Base-by-base conservation (phyloP, 2,113 vertebrate species). In the Epinephelus lanceolatus region DNA sequence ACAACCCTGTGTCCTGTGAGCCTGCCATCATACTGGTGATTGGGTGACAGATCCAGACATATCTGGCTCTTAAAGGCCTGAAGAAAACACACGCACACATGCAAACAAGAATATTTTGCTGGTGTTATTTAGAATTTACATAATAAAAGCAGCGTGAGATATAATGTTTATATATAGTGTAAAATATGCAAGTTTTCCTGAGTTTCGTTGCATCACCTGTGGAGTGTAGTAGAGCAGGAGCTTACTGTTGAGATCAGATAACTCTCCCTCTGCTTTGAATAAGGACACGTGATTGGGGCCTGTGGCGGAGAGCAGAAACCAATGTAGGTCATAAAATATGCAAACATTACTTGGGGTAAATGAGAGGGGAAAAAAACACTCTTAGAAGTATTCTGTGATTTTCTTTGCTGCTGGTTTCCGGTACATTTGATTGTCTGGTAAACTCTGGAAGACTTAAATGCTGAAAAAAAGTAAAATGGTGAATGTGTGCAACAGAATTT, bases 41-140 rank as follows among this genome's bases (percentile, higher is more conserved):
- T 95, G 17, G 97, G 97, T 17, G 98, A 97, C 52, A 99, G 95
- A 88, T 99, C 98, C 93, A 97, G 86, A 89, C 98, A 99, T 92
- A 98, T 99, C 90, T 99, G 98, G 88, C 94, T 97, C 93, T 96
- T 97, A 88, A 97, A 99, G 71, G 98, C 98, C 98, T 99, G 77
- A 37, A 77, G 67, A 61, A 80, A 15, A 56, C 14, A 62, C 13
- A 80, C 6, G 33, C 33, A 37, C 4, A 74, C 14, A 72, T 2
- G 25, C 27, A 67, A 69, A 56, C 17, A 73, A 59, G 1, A 42
- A 61, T 14, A 67, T 33, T 33, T 23, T n/a, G 3, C 10, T 40
- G 12, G 1, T 27, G 18, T 67, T 74, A 40, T 55, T 72, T 7
- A 57, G 18, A 42, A 61, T 56, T 69, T 19, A 12, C 33, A 27